These are phyloP conservation scores for Myotis planiceps DNA, from an alignment of 2,797 vertebrate genomes.

Conservation along the genomic window DNA sequence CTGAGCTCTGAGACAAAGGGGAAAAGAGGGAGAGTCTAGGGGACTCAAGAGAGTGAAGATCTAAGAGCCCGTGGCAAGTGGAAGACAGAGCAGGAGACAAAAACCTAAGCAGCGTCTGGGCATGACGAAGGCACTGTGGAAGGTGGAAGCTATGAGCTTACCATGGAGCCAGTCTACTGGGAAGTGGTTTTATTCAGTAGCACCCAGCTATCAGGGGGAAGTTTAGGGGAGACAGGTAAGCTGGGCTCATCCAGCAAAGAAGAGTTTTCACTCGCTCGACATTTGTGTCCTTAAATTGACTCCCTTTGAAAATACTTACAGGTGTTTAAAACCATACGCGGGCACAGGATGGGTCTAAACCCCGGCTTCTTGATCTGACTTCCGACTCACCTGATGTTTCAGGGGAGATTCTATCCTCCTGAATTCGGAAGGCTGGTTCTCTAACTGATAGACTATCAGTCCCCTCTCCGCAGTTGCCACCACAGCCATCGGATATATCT, in stretches of 20 bases:
- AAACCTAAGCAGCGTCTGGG: fast-evolving
- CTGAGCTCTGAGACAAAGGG: not conserved
- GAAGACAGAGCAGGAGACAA: not conserved
- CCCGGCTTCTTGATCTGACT: fast-evolving
- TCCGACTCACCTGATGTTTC: slow-evolving; percentile 94
- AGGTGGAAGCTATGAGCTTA: too few relatives aligned
- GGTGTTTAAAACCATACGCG: not conserved
- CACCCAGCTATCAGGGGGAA: fast-evolving
- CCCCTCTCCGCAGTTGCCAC: slow-evolving; percentile 98
- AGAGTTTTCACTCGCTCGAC: not conserved
- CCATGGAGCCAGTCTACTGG: fast-evolving
- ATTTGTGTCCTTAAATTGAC: not conserved
- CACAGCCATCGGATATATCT: slow-evolving; percentile 99
- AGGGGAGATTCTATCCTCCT: slow-evolving; percentile 98
- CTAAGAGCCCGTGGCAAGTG: not conserved
- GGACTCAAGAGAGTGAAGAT: not conserved
- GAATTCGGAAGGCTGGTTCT: slow-evolving; percentile 98
- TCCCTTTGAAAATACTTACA: not conserved
- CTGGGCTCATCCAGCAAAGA: not conserved
- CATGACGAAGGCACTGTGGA: fast-evolving
- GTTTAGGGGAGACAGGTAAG: not conserved
- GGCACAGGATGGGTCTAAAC: not conserved
- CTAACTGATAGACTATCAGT: slow-evolving; percentile 97
- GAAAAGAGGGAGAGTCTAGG: not conserved
- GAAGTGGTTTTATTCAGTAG: fast-evolving